Base-by-base conservation (phyloP, 2,888 invertebrate genomes). In the Ametastegia equiseti region DNA sequence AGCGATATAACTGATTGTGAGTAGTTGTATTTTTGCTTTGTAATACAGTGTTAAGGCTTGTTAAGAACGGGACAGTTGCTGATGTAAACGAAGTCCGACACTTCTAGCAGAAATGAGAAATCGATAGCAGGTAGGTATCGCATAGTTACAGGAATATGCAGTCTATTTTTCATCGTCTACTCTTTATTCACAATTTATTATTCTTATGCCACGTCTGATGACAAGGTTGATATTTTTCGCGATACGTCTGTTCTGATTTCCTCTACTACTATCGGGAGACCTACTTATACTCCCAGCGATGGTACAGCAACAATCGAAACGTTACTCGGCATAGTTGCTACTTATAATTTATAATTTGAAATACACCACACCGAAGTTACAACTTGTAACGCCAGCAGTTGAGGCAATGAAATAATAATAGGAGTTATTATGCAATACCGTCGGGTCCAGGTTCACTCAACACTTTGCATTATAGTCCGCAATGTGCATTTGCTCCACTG, bases 401-500 rank as follows among this genome's bases (percentile, higher is more conserved):
- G 7, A 47, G 42, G 45, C 23, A 71, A 45, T 47, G 7, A 71
- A 47, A 71, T 71, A 71, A 47, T 71, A 71, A 71, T 27, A 71
- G 30, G 71, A 47, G 71, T 45, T 71, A 47, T 71, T 47, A 39
- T 67, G 39, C 71, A 27, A n/a, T 47, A 71, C 45, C 19, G 47
- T 47, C 71, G 27, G 71, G 45, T 71, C 45, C 71, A 47, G 30
- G 27, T 71, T 67, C 65, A n/a, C 39, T 15, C 65, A 67, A 67
- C 65, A 67, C 47, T 69, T 42, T 45, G 47, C 27, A 71, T 27
- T 42, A 47, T 47, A 71, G 27, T 47, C 27, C 47, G 47, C n/a
- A 71, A 30, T 47, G 27, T 30, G 30, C 47, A 71, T 4, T 45
- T n/a, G 45, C 71, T 45, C 23, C 27, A 11, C 30, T 30, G 19